These are phyloP conservation scores for Spicauda simplicius DNA, from an alignment of 2,888 invertebrate genomes.

Conservation along the genomic window DNA sequence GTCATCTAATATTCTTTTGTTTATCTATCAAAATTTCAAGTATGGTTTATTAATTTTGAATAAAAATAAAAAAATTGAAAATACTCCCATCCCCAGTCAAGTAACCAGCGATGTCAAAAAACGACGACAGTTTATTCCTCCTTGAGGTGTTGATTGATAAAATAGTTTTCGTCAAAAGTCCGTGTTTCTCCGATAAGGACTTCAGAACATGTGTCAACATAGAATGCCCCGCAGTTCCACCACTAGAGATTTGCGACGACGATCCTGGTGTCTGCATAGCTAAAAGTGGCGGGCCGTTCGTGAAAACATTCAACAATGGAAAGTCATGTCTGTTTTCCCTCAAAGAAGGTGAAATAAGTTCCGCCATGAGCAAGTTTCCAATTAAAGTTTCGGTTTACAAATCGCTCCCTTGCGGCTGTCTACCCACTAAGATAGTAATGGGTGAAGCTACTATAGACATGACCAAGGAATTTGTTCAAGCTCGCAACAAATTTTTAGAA, in stretches of 20 bases:
- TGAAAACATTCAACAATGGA: conserved; percentile 85
- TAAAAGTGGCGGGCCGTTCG: conserved; percentile 68
- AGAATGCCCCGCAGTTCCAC: conserved; percentile 83
- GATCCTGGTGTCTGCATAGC: conserved; percentile 72
- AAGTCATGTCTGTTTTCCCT: conserved; percentile 89
- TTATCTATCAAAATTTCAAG: conserved; percentile 48
- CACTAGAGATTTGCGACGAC: conserved; percentile 86
- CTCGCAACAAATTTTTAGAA: conserved; percentile 76
- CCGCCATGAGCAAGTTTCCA: conserved; percentile 82
- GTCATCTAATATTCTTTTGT: conserved; percentile 42
- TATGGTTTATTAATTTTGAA: conserved; percentile 40
- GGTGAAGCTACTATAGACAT: conserved; percentile 85
- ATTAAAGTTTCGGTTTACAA: conserved; percentile 84
- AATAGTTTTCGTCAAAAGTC: conserved; percentile 67
- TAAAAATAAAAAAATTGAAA: conserved; percentile 49
- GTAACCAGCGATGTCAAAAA: conserved; percentile 62
- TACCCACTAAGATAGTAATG: conserved; percentile 86
- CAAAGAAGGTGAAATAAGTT: conserved; percentile 79
- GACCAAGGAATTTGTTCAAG: conserved; percentile 84
- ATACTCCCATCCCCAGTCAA: conserved; percentile 66
- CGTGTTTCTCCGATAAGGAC: conserved; percentile 74
- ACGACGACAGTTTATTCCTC: conserved; percentile 85
- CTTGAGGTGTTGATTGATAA: conserved; percentile 87
- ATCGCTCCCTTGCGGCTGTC: conserved; percentile 85
- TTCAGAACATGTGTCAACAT: conserved; percentile 86